A percentile compares a stretch with the other conserved stretches of the same genome.
phyloP scores from a whole-genome alignment of 2,113 vertebrate species.

The Myotis yumanensis region DNA sequence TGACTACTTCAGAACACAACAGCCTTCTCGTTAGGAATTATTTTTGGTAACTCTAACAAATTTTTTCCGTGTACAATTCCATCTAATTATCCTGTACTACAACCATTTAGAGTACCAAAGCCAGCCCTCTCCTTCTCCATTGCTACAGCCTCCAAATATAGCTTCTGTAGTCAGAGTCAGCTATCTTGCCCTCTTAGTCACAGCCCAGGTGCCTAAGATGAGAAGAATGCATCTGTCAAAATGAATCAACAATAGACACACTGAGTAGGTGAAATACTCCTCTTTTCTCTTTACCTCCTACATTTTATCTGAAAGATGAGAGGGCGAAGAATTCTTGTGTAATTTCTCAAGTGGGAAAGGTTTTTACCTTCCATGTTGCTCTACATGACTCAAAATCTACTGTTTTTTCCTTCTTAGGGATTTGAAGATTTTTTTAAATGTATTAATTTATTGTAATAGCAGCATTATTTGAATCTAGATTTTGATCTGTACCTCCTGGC shows the following conservation, averaged over 20 bases:
- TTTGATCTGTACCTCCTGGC: background rate
- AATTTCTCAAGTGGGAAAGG: slow-evolving; percentile 63
- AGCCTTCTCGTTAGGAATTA: slow-evolving; percentile 79
- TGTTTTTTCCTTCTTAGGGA: slow-evolving; percentile 49
- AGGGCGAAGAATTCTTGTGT: slow-evolving; percentile 37
- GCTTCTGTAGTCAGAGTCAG: slow-evolving; percentile 53
- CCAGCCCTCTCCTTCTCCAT: slow-evolving; percentile 67
- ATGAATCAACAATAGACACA: slow-evolving; percentile 67
- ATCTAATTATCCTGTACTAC: slow-evolving; percentile 77
- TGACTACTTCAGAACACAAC: slow-evolving; percentile 78
- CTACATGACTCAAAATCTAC: slow-evolving; percentile 14
- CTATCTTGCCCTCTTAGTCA: slow-evolving; percentile 66
- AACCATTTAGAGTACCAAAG: slow-evolving; percentile 74
- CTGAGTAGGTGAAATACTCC: slow-evolving; percentile 65
- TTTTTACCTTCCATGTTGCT: slow-evolving; percentile 61
- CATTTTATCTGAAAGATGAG: slow-evolving; percentile 64
- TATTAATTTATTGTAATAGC: background rate
- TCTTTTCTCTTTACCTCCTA: slow-evolving; percentile 64
- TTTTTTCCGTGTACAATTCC: slow-evolving; percentile 74
- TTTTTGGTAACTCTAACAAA: slow-evolving; percentile 78
- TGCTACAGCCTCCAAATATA: slow-evolving; percentile 64
- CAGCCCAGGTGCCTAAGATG: slow-evolving; percentile 59
- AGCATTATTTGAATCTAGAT: background rate
- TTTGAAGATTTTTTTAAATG: background rate
- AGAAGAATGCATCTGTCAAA: slow-evolving; percentile 63